Evolutionary conservation across 2,113 vertebrate species (phyloP).

Genomic region (Rhizomys pruinosus): DNA sequence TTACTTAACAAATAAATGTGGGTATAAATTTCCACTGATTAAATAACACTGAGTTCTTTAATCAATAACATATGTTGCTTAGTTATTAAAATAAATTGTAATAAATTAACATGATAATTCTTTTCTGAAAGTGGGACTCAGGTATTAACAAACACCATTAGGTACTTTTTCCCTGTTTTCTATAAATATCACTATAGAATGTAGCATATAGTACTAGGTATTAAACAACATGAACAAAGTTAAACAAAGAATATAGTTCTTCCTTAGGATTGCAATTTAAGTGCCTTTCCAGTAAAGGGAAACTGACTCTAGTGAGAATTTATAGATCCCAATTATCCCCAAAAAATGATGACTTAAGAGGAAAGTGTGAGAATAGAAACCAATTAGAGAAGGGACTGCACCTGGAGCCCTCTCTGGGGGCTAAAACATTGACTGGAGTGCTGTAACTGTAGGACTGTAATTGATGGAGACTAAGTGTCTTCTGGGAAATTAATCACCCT

Average conservation of each 20-base stretch:
- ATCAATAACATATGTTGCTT: background rate
- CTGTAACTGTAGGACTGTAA: background rate
- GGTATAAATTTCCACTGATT: background rate
- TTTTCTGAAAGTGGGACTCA: background rate
- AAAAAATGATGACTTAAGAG: slow-evolving; percentile 45
- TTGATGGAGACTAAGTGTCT: background rate
- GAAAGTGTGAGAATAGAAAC: slow-evolving; percentile 28
- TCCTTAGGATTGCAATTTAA: background rate
- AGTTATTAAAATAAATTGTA: background rate
- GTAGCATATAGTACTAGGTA: background rate
- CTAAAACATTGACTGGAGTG: background rate
- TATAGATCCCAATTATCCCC: slow-evolving; percentile 6
- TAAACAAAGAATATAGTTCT: background rate
- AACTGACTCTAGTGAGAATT: slow-evolving; percentile 21
- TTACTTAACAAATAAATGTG: background rate
- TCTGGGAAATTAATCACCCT: slow-evolving; percentile 29
- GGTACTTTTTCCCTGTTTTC: background rate
- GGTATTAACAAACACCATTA: background rate
- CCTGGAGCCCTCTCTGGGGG: slow-evolving; percentile 45
- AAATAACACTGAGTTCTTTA: background rate
- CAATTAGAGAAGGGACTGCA: slow-evolving; percentile 36
- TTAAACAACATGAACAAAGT: background rate
- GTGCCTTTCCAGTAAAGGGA: slow-evolving; percentile 42
- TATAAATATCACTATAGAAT: background rate
- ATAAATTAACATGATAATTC: background rate